A percentile compares a stretch with the other conserved stretches of the same genome.
phyloP scores from a whole-genome alignment of 2,888 invertebrate genomes.

The Spatulosminthurus flaviceps region DNA sequence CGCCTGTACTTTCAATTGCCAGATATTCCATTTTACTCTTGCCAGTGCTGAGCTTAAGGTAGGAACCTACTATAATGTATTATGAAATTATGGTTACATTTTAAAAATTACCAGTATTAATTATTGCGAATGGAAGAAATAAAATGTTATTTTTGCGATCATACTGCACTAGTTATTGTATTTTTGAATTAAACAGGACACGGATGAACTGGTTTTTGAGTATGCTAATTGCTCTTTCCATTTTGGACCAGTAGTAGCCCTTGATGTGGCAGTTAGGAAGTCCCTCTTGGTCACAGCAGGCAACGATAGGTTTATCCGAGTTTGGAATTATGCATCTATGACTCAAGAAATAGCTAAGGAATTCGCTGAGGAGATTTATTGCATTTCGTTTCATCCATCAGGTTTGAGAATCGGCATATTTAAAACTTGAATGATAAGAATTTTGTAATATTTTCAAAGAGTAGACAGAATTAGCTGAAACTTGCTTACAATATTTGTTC shows the following conservation, averaged over 20 bases:
- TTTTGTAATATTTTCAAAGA: too few species aligned
- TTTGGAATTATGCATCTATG: constrained; percentile 92
- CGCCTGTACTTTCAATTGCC: constrained; percentile 67
- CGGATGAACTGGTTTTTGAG: constrained; percentile 72
- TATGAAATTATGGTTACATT: background rate
- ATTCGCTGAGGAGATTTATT: constrained; percentile 82
- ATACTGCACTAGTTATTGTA: background rate
- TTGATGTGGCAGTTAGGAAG: constrained; percentile 89
- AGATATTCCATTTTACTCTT: constrained; percentile 67
- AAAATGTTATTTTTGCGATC: background rate
- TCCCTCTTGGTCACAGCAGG: constrained; percentile 87
- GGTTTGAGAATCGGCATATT: constrained; percentile 59
- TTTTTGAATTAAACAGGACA: constrained; percentile 65
- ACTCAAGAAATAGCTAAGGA: constrained; percentile 79
- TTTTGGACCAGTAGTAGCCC: constrained; percentile 79
- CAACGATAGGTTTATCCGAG: constrained; percentile 82
- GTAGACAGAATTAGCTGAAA: background rate
- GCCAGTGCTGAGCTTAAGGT: constrained; percentile 67
- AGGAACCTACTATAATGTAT: too few species aligned
- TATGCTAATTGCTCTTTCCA: constrained; percentile 81
- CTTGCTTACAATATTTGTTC: background rate
- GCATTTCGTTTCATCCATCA: constrained; percentile 78
- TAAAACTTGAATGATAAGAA: background rate
- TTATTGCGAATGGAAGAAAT: too few species aligned
- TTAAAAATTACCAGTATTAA: background rate